These are phyloP conservation scores for Cyanocitta stelleri DNA, from an alignment of 2,113 vertebrate species.

Conservation along the genomic window DNA sequence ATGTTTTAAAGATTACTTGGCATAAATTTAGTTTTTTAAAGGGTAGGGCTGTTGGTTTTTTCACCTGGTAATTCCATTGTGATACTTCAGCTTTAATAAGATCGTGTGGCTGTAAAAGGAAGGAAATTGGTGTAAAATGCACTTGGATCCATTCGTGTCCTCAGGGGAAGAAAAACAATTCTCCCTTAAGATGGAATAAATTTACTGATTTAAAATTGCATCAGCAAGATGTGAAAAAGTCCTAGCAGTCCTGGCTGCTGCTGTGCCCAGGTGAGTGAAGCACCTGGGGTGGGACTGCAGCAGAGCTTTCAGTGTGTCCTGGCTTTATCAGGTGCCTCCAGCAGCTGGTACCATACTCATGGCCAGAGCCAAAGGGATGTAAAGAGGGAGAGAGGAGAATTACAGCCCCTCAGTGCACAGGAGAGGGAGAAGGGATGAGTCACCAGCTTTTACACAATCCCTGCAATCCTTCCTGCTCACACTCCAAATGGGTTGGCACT, in stretches of 20 bases:
- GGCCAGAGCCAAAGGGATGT: neutral
- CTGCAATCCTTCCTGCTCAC: neutral
- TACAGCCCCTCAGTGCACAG: neutral
- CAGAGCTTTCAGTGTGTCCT: neutral
- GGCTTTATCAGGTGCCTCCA: neutral
- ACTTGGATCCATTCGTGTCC: neutral
- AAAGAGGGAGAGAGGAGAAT: neutral
- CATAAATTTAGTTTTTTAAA: neutral
- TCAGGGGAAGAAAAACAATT: neutral
- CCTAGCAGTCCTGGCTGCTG: neutral
- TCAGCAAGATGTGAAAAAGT: neutral
- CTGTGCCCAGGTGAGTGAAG: no score
- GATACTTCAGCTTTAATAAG: neutral
- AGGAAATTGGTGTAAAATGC: neutral
- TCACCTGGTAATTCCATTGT: neutral
- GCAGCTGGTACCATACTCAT: neutral
- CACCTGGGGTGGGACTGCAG: neutral
- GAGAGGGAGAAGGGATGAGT: neutral
- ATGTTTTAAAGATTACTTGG: neutral
- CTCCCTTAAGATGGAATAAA: neutral
- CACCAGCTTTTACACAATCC: neutral
- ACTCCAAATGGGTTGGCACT: neutral
- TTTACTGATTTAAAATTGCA: neutral
- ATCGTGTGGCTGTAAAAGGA: neutral
- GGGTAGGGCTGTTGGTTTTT: no score